Evolutionary conservation across 2,797 vertebrate genomes (phyloP), one percentile per base, ranked within the genome.

Genomic region (Novumbra hubbsi): DNA sequence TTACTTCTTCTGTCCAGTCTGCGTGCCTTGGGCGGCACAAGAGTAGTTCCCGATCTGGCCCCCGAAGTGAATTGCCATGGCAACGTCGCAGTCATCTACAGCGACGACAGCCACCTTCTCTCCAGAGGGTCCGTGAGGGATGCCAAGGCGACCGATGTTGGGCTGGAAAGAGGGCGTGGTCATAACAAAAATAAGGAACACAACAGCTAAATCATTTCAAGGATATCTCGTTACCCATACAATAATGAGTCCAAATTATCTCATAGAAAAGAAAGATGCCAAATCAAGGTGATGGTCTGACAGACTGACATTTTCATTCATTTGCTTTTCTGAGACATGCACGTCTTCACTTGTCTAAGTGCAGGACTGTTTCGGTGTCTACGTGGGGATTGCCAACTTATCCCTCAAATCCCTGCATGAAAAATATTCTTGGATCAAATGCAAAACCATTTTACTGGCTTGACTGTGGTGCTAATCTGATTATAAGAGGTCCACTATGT

Each of bases 31-130:
- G 28, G 98, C 97, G 0, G 98, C 98, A 0, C 98, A 99, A 32
- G 96, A 96, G 88, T 99, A 99, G 93, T 99, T 99, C 32, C 96
- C 95, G 0, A 98, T 94, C 70, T 94, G 88, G 83, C 73, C 92
- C 45, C 97, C 96, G 0, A 99, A 99, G 73, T 95, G 95, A 74
- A 98, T 94, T 0, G 98, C 96, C 93, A 99, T 94, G 5, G 98
- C 94, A 0, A 96, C 96, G 87, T 99, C 98, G 75, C 98, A 99
- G 89, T 97, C 95, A 0, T 99, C 98, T 76, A 99, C 96, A 0
- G 96, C 96, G 24, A 99, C 96, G 78, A 99, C 95, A 0, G 97
- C 97, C 87, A 99, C 96, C 87, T 99, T 99, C 85, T 99, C 97
- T 41, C 95, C 96, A 0, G 98, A 99, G 0, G 97, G 98, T n/a